A percentile compares a stretch with the other conserved stretches of the same genome.
Conservation (phyloP, 64 coral and sea anemone species). For the Hydrozoanthus tunicans region DNA sequence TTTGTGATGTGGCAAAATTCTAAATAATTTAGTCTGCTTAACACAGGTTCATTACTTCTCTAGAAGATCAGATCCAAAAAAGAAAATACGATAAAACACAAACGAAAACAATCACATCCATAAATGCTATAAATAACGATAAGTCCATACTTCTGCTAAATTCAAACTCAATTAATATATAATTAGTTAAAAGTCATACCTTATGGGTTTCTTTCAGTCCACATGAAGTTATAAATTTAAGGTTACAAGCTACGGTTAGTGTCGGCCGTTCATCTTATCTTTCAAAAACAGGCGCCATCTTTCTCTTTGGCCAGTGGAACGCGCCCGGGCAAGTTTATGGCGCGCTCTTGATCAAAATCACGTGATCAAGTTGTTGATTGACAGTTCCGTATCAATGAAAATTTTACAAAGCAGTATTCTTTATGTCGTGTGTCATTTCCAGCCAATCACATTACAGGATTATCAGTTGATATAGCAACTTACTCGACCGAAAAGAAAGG, state of each 20-base stretch:
- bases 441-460: slow-evolving; percentile 53
- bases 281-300: slow-evolving; percentile 58
- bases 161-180: too few relatives aligned
- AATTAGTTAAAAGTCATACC: slow-evolving; percentile 1
- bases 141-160: not conserved
- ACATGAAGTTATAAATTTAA: not conserved
- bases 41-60: not conserved
- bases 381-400: slow-evolving; percentile 62
- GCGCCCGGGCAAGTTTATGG: slow-evolving; percentile 41
- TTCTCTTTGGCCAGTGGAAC: slow-evolving; percentile 25
- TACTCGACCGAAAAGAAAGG: slow-evolving; percentile 64
- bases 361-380: slow-evolving; percentile 36
- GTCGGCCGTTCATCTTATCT: not conserved
- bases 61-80: not conserved
- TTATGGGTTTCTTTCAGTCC: not conserved
- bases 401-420: slow-evolving; percentile 31
- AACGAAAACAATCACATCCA: not conserved
- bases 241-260: not conserved
- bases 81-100: too few relatives aligned
- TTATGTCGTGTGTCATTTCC: slow-evolving; percentile 28
- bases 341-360: slow-evolving; percentile 21
- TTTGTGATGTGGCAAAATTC: not conserved
- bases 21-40: not conserved
- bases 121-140: not conserved
- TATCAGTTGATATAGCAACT: slow-evolving; percentile 65